Evolutionary conservation across 2,797 vertebrate genomes (phyloP).

Genomic region (Darevskia nairensis): DNA sequence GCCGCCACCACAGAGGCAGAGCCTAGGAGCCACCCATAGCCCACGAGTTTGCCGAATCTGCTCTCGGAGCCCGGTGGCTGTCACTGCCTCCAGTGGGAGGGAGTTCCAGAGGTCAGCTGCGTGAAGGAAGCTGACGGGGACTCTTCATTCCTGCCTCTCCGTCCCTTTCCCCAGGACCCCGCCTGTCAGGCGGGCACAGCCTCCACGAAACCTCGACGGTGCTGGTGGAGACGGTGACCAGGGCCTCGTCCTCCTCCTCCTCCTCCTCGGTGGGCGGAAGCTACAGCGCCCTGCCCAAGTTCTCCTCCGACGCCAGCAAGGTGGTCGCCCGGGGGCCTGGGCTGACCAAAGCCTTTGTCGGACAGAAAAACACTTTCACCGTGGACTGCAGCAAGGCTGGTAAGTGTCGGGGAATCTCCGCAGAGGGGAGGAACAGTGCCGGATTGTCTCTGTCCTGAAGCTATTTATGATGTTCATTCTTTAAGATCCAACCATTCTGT

Average conservation of each 20-base stretch:
- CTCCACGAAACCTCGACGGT: constrained; percentile 93
- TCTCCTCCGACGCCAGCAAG: constrained; percentile 90
- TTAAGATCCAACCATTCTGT: no score
- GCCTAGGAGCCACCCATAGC: no score
- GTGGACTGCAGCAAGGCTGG: constrained; percentile 97
- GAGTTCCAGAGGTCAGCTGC: no score
- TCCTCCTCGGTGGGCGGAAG: constrained; percentile 73
- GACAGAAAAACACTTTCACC: constrained; percentile 94
- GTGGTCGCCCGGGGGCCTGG: constrained; percentile 89
- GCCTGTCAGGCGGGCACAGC: constrained; percentile 90
- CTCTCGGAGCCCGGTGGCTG: no score
- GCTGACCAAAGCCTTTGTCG: constrained; percentile 90
- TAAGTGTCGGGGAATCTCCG: constrained; percentile 17
- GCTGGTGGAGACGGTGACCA: constrained; percentile 90
- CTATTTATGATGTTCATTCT: no score
- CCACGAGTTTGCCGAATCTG: no score
- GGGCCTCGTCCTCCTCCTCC: constrained; percentile 77
- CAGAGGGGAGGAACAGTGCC: no score
- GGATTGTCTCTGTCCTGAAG: no score
- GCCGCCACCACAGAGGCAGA: no score
- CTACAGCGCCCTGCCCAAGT: constrained; percentile 88
- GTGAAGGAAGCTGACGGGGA: neutral
- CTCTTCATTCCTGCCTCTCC: neutral
- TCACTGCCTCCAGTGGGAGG: no score
- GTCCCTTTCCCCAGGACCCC: constrained; percentile 79